phyloP scores from a whole-genome alignment of 2,113 vertebrate species.

The Ceratotherium simum region DNA sequence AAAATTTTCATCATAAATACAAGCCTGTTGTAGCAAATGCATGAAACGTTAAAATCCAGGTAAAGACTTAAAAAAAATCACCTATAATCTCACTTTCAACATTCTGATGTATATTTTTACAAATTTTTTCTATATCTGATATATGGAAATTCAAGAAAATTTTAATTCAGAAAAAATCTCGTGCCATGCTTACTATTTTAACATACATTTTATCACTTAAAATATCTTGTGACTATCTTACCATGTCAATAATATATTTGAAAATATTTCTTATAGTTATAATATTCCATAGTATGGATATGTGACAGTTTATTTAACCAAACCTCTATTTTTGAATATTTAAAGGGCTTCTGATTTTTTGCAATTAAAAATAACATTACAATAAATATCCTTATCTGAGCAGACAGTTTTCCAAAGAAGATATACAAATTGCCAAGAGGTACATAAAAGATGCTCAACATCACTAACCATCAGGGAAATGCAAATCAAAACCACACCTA shows the following conservation, averaged over 20 bases:
- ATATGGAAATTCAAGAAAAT: background rate
- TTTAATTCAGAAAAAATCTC: background rate
- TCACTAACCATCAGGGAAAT: background rate
- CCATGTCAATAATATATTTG: background rate
- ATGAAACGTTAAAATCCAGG: background rate
- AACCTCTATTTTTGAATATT: background rate
- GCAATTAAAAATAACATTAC: background rate
- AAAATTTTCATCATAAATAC: background rate
- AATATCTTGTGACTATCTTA: background rate
- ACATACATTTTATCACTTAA: conserved; percentile 4
- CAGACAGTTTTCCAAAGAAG: background rate
- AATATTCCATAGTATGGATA: background rate
- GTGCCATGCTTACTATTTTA: background rate
- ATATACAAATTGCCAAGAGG: background rate
- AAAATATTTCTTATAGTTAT: background rate
- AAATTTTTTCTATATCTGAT: background rate
- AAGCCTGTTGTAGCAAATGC: background rate
- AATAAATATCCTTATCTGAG: background rate
- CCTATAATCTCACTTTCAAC: background rate
- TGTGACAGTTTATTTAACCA: background rate
- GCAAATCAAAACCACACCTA: background rate
- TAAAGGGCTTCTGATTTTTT: background rate
- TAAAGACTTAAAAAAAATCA: background rate
- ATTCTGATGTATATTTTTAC: background rate
- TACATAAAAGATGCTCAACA: background rate